Evolutionary conservation across 2,888 invertebrate species (phyloP).

Genomic region (Elaeidobius kamerunicus): DNA sequence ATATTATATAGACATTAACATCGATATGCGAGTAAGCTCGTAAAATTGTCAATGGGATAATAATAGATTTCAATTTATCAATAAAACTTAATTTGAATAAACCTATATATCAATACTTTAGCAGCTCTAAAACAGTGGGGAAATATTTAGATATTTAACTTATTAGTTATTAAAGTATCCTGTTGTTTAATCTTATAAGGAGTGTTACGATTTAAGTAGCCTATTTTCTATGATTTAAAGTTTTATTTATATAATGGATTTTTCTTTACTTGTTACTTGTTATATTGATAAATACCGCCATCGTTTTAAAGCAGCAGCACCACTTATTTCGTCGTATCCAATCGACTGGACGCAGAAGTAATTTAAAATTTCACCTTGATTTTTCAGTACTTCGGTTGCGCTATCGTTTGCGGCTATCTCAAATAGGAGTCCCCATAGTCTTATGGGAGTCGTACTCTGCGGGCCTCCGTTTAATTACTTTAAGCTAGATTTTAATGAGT

Average conservation of each 20-base stretch:
- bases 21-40: too few species aligned
- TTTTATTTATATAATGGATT: neutral
- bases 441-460: constrained; percentile 30
- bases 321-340: constrained; percentile 9
- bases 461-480: constrained; percentile 38
- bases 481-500: constrained; percentile 37
- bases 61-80: too few species aligned
- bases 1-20: too few species aligned
- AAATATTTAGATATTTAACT: too few species aligned
- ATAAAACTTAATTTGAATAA: neutral
- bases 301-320: constrained; percentile 1
- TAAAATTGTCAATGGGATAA: too few species aligned
- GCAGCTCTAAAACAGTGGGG: neutral
- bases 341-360: constrained; percentile 18
- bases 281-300: neutral
- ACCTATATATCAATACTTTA: neutral
- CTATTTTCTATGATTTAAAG: too few species aligned
- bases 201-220: too few species aligned
- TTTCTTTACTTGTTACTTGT: neutral
- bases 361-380: constrained; percentile 24
- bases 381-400: constrained; percentile 18
- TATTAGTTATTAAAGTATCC: too few species aligned
- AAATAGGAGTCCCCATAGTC: constrained; percentile 22
- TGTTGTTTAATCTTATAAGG: too few species aligned
- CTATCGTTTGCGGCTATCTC: constrained; percentile 23